Percentiles rank a stretch among this genome's conserved stretches.
phyloP scores from a whole-genome alignment of 2,797 vertebrate genomes.

The Diceros bicornis region DNA sequence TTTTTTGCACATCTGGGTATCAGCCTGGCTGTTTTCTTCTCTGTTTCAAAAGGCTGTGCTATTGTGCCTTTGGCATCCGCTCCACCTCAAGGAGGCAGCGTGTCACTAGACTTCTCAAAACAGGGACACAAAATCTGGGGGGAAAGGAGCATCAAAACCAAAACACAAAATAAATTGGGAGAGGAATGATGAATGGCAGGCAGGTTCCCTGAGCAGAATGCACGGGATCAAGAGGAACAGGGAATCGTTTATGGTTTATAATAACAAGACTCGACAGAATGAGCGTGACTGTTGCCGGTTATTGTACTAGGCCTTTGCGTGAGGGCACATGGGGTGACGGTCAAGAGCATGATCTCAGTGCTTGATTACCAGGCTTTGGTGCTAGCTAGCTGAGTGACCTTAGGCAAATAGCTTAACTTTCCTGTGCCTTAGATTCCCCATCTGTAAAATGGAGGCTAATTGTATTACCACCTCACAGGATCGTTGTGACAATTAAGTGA shows the following conservation, averaged over 20 bases:
- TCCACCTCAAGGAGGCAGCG: neutral
- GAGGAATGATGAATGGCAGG: neutral
- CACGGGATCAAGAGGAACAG: neutral
- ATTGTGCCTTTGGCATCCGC: neutral
- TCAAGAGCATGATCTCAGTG: neutral
- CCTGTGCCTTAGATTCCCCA: neutral
- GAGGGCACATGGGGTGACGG: rapidly evolving
- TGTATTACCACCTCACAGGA: neutral
- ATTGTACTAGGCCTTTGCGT: neutral
- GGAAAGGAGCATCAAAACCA: neutral
- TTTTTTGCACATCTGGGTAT: neutral
- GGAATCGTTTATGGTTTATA: neutral
- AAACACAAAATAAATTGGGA: neutral
- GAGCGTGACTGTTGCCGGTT: neutral
- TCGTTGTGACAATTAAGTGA: neutral
- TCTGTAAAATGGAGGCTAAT: neutral
- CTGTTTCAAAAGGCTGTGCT: neutral
- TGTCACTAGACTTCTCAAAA: conserved; percentile 27
- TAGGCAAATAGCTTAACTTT: neutral
- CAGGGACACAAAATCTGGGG: neutral
- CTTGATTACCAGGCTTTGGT: neutral
- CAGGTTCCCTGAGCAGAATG: neutral
- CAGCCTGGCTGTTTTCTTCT: neutral
- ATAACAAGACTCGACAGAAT: neutral
- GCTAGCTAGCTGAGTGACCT: neutral